Percentiles rank a stretch among this genome's conserved stretches.
Evolutionary conservation across 2,888 invertebrate genomes (phyloP).

Genomic region (Drosophila eohydei): DNA sequence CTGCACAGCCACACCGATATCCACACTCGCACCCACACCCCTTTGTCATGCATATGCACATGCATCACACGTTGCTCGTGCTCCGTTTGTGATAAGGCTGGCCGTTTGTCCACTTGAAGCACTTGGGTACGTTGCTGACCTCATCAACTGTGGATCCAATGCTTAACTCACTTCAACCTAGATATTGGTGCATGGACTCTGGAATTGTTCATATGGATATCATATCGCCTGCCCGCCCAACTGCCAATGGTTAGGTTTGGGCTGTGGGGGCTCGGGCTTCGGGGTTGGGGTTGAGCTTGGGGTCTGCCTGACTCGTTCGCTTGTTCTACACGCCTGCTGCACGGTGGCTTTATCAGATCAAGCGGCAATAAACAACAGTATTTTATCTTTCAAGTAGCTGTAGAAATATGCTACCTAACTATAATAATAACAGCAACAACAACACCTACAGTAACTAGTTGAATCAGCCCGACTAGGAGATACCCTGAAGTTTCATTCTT

Average conservation of each 20-base stretch:
- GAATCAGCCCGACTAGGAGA: background rate
- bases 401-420: slow-evolving; percentile 81
- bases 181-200: slow-evolving; percentile 66
- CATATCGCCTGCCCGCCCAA: slow-evolving; percentile 70
- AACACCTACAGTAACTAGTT: slow-evolving; percentile 7
- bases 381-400: slow-evolving; percentile 84
- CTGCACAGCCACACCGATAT: slow-evolving; percentile 2
- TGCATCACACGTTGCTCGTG: slow-evolving; percentile 5
- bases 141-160: slow-evolving; percentile 76
- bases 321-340: slow-evolving; percentile 72
- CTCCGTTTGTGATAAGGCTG: slow-evolving; percentile 32
- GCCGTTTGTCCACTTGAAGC: slow-evolving; percentile 36
- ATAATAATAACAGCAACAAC: slow-evolving; percentile 44
- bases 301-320: slow-evolving; percentile 20
- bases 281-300: slow-evolving; percentile 3
- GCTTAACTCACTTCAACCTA: slow-evolving; percentile 59
- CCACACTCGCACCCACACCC: background rate
- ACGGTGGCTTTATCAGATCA: slow-evolving; percentile 83
- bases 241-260: slow-evolving; percentile 6
- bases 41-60: slow-evolving; percentile 12
- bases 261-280: background rate
- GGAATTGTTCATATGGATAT: slow-evolving; percentile 80
- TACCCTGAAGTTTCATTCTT: background rate
- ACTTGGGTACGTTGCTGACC: slow-evolving; percentile 70
- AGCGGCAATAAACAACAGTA: slow-evolving; percentile 81